phyloP scores from a whole-genome alignment of 2,888 invertebrate species.

The Cantharis flavilabris region DNA sequence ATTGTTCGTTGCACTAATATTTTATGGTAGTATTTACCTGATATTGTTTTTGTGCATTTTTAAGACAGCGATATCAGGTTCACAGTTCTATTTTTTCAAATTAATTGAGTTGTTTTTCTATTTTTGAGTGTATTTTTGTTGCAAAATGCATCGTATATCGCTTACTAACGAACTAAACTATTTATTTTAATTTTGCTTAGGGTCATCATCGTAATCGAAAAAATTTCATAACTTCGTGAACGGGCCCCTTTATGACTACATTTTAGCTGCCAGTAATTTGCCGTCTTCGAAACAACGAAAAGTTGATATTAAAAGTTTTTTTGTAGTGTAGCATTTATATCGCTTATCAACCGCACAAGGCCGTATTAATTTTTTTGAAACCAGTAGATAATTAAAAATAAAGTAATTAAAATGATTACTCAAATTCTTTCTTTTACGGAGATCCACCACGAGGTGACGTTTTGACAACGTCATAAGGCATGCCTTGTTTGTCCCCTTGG shows the following conservation, averaged over 20 bases:
- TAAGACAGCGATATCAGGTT: background rate
- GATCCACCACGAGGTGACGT: conserved; percentile 18
- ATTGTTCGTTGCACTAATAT: background rate
- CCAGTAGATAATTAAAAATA: background rate
- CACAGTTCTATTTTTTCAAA: background rate
- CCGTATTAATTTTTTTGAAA: conserved; percentile 9
- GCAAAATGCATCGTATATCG: background rate
- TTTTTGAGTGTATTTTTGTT: background rate
- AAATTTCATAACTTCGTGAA: background rate
- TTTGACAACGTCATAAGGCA: conserved; percentile 21
- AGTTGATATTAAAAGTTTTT: background rate
- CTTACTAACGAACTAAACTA: background rate
- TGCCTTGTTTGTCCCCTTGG: conserved; percentile 35
- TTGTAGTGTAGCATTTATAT: background rate
- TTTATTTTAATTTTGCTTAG: background rate
- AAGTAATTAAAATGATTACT: background rate
- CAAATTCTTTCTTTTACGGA: conserved; percentile 5
- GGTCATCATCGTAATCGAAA: background rate
- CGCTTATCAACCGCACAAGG: conserved; percentile 5
- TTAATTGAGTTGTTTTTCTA: no score
- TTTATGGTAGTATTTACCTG: background rate
- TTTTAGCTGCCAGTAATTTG: background rate
- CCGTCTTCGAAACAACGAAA: background rate
- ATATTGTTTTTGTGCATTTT: background rate
- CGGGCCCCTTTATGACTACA: background rate